phyloP scores from a whole-genome alignment of 2,113 vertebrate species.

The Microcebus lehilahytsara region DNA sequence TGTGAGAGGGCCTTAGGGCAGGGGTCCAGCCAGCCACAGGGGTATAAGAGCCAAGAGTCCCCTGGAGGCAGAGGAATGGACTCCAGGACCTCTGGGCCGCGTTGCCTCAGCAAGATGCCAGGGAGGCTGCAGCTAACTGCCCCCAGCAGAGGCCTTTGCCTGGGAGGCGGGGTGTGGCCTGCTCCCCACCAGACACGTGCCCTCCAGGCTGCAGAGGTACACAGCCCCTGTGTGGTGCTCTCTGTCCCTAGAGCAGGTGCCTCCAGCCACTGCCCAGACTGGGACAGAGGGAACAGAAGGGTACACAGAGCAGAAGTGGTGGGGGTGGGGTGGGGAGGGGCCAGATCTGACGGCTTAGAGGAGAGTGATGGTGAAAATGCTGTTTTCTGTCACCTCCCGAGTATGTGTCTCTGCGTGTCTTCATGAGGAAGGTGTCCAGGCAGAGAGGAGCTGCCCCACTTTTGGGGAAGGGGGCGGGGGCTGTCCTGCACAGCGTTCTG shows the following conservation, averaged over 20 bases:
- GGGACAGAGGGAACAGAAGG: background rate
- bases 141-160: background rate
- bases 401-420: background rate
- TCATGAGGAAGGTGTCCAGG: background rate
- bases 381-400: background rate
- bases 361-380: background rate
- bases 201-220: background rate
- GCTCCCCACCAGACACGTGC: background rate
- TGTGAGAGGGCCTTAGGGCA: too few relatives aligned
- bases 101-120: background rate
- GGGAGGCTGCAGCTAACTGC: background rate
- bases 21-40: background rate
- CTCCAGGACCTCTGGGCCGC: background rate
- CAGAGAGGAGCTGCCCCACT: background rate
- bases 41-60: background rate
- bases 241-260: slow-evolving; percentile 10
- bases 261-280: background rate
- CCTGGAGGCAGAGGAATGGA: background rate
- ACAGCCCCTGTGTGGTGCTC: background rate
- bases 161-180: background rate
- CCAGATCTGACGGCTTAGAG: background rate
- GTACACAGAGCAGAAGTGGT: background rate
- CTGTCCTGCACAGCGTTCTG: background rate
- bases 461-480: background rate
- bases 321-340: too few relatives aligned